A percentile compares a stretch with the other conserved stretches of the same genome.
These are phyloP conservation scores for Atrina japonica DNA, from an alignment of 2,888 invertebrate species.

Conservation along the genomic window DNA sequence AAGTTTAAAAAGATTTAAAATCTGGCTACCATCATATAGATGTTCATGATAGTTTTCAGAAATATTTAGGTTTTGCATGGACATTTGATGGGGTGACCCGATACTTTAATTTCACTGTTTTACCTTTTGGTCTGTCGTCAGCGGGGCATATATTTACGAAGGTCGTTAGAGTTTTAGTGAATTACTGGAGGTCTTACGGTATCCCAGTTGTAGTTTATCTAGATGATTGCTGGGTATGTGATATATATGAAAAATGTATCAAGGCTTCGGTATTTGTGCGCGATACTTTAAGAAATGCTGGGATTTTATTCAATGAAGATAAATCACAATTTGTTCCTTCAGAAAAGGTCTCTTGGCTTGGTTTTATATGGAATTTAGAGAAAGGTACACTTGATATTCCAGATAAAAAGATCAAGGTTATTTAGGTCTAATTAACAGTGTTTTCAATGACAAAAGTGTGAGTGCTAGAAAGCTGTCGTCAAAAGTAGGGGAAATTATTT, in stretches of 20 bases:
- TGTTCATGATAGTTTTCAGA: slow-evolving; percentile 34
- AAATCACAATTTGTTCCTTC: slow-evolving; percentile 22
- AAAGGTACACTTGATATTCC: slow-evolving; percentile 9
- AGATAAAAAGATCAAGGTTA: background rate
- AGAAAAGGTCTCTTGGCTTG: slow-evolving; percentile 2
- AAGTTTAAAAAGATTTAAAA: slow-evolving; percentile 40
- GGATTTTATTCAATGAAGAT: slow-evolving; percentile 15
- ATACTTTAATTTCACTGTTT: background rate
- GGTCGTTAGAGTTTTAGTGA: too few species aligned
- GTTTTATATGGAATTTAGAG: slow-evolving; percentile 22
- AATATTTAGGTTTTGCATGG: slow-evolving; percentile 24
- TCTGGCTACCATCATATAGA: slow-evolving; percentile 45
- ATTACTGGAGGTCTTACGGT: background rate
- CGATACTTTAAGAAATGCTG: slow-evolving; percentile 15
- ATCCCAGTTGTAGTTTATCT: slow-evolving; percentile 4
- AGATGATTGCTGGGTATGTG: slow-evolving; percentile 10
- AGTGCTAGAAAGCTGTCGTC: slow-evolving; percentile 1
- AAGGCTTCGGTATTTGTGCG: background rate
- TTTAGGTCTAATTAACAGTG: background rate
- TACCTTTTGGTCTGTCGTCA: slow-evolving; percentile 9
- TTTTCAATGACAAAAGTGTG: background rate
- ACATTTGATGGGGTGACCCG: background rate
- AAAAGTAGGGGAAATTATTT: slow-evolving; percentile 18
- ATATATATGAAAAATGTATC: slow-evolving; percentile 1
- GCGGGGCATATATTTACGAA: slow-evolving; percentile 21